Base-by-base conservation (phyloP, 2,888 invertebrate species). In the Cabera pusaria region DNA sequence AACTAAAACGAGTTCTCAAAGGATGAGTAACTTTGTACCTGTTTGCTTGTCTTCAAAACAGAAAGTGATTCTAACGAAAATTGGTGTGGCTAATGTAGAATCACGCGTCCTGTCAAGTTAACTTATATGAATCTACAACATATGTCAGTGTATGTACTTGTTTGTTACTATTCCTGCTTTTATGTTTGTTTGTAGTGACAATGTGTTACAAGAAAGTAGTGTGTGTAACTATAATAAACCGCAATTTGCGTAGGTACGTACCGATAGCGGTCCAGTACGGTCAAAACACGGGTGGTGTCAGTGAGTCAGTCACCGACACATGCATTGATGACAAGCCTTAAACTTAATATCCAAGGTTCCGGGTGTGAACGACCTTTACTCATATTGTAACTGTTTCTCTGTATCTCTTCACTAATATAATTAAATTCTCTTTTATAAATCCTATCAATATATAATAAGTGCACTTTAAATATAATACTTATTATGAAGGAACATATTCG, bases 241-340 rank as follows among this genome's bases (percentile, higher is more conserved):
- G 11, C 27, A 41, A 41, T 24, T 25, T 34, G 18, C 12, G 17
- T 38, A 37, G 31, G 35, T 33, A 29, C 8, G n/a, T 21, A 14
- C 4, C 3, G 26, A n/a, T 21, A 20, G 16, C 21, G 28, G 28
- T 35, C 26, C 6, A 24, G 25, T 27, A 45, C 44, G 34, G 35
- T 38, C 37, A 39, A 42, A 49, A 44, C 40, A 37, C 39, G 34
- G 36, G 46, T 49, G 41, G 40, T 40, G 11, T 23, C 5, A 16
- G 21, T 52, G 46, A 49, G 40, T 47, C 52, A 49, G n/a, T 8
- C 7, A 11, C 24, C 23, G 43, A 39, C 38, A 28, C 28, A 33
- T 40, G 23, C 28, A 28, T 10, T 27, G 28, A 29, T 29, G 33
- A 36, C 38, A 22, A 44, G 27, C 42, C 40, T 39, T 24, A 16